phyloP scores from a whole-genome alignment of 2,113 vertebrate species.

The Lota lota region DNA sequence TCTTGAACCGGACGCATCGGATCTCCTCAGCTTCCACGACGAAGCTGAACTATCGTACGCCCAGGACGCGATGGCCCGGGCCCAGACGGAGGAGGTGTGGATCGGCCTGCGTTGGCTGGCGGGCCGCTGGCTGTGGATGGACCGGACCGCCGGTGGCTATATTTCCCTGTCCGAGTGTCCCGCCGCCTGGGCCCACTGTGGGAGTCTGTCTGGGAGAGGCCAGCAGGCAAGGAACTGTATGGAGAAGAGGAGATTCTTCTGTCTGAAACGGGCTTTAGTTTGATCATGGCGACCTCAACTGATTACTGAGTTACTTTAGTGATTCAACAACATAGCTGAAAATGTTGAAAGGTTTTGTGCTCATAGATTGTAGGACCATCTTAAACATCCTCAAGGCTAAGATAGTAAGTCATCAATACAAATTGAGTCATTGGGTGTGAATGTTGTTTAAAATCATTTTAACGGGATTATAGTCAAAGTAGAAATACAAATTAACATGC shows the following conservation, averaged over 20 bases:
- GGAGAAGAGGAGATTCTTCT: slow-evolving; percentile 5
- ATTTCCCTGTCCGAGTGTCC: neutral
- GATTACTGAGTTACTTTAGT: too few relatives aligned
- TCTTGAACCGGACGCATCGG: neutral
- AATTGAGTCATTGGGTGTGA: too few relatives aligned
- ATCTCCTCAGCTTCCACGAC: neutral
- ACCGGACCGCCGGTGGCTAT: neutral
- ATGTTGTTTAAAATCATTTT: too few relatives aligned
- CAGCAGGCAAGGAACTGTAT: neutral
- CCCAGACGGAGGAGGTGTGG: slow-evolving; percentile 17
- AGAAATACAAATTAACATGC: too few relatives aligned
- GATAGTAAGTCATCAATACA: too few relatives aligned
- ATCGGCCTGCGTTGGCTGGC: slow-evolving; percentile 23
- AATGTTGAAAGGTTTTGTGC: too few relatives aligned
- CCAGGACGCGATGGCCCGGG: neutral
- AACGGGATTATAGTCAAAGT: too few relatives aligned
- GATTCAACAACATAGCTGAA: too few relatives aligned
- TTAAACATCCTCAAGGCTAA: too few relatives aligned
- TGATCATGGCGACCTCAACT: too few relatives aligned
- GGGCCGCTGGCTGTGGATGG: slow-evolving; percentile 23
- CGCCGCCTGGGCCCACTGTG: slow-evolving; percentile 1
- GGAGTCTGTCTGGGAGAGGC: neutral
- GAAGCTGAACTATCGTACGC: neutral
- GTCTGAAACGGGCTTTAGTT: neutral
- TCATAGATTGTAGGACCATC: too few relatives aligned